Evolutionary conservation across 2,113 vertebrate species (phyloP).

Genomic region (Anas platyrhynchos): DNA sequence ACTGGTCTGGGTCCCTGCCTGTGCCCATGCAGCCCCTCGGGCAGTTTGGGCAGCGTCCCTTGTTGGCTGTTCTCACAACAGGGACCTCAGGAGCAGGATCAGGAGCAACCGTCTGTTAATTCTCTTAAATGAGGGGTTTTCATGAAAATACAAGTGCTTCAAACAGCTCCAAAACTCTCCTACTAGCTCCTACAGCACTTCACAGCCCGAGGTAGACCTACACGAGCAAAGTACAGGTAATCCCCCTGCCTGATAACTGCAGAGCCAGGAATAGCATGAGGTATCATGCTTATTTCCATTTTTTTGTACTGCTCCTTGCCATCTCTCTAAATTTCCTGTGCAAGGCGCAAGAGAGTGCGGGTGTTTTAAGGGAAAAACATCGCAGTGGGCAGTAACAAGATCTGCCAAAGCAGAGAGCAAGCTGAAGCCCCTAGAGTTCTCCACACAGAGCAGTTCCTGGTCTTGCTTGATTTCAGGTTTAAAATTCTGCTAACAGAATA

Average conservation of each 20-base stretch:
- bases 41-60: background rate
- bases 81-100: background rate
- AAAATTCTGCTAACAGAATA: conserved; percentile 50
- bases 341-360: background rate
- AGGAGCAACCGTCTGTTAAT: background rate
- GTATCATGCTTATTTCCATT: background rate
- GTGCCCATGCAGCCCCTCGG: background rate
- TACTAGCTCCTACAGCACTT: background rate
- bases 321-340: background rate
- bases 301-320: background rate
- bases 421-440: background rate
- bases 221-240: background rate
- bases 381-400: background rate
- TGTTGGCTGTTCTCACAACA: background rate
- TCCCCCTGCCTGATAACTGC: background rate
- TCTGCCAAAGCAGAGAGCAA: background rate
- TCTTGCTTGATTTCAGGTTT: conserved; percentile 38
- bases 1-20: background rate
- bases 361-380: background rate
- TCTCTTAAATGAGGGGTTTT: background rate
- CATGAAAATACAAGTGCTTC: background rate
- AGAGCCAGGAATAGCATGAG: background rate
- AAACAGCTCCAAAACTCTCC: background rate
- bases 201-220: background rate
- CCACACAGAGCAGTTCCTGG: background rate